phyloP scores from a whole-genome alignment of 2,888 invertebrate species.

The Gymnocheta viridis region DNA sequence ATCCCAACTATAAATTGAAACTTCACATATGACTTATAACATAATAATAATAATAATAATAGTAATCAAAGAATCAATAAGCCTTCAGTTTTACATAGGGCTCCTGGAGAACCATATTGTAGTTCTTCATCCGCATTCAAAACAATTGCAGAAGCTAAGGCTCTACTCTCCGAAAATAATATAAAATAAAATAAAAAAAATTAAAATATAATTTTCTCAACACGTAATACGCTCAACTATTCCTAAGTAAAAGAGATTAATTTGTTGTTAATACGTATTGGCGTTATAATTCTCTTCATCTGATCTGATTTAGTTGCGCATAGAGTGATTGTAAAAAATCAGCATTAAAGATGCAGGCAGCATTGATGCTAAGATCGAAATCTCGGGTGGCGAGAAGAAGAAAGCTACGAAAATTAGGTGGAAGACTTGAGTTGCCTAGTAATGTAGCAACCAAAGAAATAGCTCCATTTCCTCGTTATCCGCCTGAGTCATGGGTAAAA shows the following conservation, averaged over 20 bases:
- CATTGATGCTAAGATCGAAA: constrained; percentile 95
- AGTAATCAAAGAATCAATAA: constrained; percentile 63
- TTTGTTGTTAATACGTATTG: constrained; percentile 42
- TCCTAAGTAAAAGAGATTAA: constrained; percentile 39
- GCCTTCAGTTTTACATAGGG: constrained; percentile 78
- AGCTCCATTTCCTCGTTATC: constrained; percentile 93
- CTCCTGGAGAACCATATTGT: constrained; percentile 75
- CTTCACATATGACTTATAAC: constrained; percentile 25
- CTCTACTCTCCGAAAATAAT: constrained; percentile 23
- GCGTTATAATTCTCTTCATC: constrained; percentile 48
- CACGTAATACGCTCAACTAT: constrained; percentile 39
- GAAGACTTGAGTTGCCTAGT: constrained; percentile 91
- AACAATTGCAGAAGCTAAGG: constrained; percentile 29
- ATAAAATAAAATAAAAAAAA: constrained; percentile 13
- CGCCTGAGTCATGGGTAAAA: constrained; percentile 89
- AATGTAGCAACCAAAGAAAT: constrained; percentile 94
- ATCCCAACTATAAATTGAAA: constrained; percentile 16
- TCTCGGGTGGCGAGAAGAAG: constrained; percentile 92
- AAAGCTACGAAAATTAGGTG: constrained; percentile 89
- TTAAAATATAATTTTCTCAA: constrained; percentile 23
- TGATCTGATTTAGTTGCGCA: constrained; percentile 63
- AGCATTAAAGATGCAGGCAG: constrained; percentile 90
- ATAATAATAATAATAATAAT: constrained; percentile 31
- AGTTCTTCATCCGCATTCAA: constrained; percentile 60
- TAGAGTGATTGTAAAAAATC: constrained; percentile 67